phyloP scores from a whole-genome alignment of 2,888 invertebrate genomes.

The Parnassius apollo region DNA sequence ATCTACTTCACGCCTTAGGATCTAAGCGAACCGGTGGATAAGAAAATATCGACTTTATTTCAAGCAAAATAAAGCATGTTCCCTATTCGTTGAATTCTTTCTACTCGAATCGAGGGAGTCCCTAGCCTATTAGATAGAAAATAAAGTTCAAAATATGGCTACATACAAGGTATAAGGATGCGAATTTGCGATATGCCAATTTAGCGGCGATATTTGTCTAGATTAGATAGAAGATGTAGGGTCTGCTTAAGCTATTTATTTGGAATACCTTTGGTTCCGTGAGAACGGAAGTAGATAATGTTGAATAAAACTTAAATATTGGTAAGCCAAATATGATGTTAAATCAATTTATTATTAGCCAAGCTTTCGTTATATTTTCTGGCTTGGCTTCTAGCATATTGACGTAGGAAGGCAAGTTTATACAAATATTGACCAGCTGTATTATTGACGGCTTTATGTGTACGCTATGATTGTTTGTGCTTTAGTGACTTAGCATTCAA shows the following conservation, averaged over 20 bases:
- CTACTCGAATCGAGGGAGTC: not conserved
- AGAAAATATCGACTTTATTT: constrained; percentile 50
- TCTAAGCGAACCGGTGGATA: constrained; percentile 53
- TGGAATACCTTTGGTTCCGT: constrained; percentile 13
- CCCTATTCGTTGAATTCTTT: constrained; percentile 24
- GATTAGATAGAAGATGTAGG: constrained; percentile 57
- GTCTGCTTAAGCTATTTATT: constrained; percentile 22
- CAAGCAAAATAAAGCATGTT: constrained; percentile 44
- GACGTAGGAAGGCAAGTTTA: too few species aligned
- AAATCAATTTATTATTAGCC: too few species aligned
- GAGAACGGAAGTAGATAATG: constrained; percentile 20
- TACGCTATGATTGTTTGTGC: too few species aligned
- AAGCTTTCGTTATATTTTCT: too few species aligned
- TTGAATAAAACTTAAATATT: constrained; percentile 15
- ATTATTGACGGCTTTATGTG: too few species aligned
- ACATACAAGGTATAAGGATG: constrained; percentile 8
- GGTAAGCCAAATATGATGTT: not conserved
- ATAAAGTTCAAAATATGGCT: constrained; percentile 10
- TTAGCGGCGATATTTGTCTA: constrained; percentile 61
- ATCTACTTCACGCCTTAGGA: constrained; percentile 50
- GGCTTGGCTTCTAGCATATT: too few species aligned
- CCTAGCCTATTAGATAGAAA: not conserved
- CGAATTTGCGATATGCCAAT: constrained; percentile 55
- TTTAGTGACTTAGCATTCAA: too few species aligned
- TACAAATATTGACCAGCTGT: too few species aligned